Conservation (phyloP, 1,140 invertebrate species). For the Idris sp. region DNA sequence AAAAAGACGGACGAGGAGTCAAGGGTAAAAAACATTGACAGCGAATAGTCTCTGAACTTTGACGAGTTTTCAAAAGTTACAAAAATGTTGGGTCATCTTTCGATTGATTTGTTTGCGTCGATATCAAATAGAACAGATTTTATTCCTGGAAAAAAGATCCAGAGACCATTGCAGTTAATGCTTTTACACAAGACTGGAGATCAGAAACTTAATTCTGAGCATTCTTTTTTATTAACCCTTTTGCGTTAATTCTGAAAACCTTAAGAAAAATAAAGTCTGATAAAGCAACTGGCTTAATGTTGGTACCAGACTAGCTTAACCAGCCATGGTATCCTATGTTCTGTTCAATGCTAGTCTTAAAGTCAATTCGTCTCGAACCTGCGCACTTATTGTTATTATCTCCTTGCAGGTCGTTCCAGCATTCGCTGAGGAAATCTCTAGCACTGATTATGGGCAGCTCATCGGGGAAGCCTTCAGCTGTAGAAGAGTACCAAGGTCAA, state of each 20-base stretch:
- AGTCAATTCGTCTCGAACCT: conserved; percentile 1
- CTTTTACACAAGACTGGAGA: conserved; percentile 49
- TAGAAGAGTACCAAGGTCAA: conserved; percentile 8
- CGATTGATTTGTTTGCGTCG: too few species aligned
- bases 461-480: conserved; percentile 7
- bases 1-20: too few species aligned
- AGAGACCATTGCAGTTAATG: conserved; percentile 46
- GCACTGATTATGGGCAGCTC: conserved; percentile 48
- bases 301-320: background rate
- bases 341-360: background rate
- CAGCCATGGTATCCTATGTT: conserved; percentile 12
- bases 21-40: too few species aligned
- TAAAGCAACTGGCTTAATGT: background rate
- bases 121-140: conserved; percentile 14
- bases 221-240: conserved; percentile 1
- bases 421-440: conserved; percentile 50
- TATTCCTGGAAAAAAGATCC: conserved; percentile 62
- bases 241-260: conserved; percentile 11
- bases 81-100: too few species aligned
- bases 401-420: conserved; percentile 41
- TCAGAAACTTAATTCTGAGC: conserved; percentile 4
- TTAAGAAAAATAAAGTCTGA: background rate
- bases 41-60: too few species aligned
- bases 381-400: conserved; percentile 7
- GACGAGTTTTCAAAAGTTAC: too few species aligned